Evolutionary conservation across 2,797 vertebrate species (phyloP).

Genomic region (Falco rusticolus): DNA sequence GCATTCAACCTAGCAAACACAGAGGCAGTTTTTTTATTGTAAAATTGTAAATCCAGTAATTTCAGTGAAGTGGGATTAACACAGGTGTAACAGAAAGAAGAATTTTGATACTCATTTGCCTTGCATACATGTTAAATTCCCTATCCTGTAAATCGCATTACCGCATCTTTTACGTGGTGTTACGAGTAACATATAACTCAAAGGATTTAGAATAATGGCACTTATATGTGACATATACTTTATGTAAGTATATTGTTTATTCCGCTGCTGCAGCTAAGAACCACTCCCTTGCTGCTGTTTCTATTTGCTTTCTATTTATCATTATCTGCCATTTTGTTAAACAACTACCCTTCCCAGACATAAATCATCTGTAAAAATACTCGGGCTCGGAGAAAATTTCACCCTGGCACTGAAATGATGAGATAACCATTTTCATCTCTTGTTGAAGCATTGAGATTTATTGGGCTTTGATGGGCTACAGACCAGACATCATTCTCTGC

Average conservation of each 20-base stretch:
- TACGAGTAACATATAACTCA: slow-evolving; percentile 52
- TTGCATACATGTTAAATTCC: slow-evolving; percentile 44
- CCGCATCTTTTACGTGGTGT: slow-evolving; percentile 45
- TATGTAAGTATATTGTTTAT: slow-evolving; percentile 75
- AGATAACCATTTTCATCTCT: slow-evolving; percentile 93
- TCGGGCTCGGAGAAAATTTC: slow-evolving; percentile 82
- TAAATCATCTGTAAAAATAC: slow-evolving; percentile 90
- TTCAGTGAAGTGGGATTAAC: slow-evolving; percentile 34
- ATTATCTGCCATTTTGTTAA: slow-evolving; percentile 88
- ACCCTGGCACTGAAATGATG: slow-evolving; percentile 86
- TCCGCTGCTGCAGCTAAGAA: slow-evolving; percentile 45
- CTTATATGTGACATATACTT: slow-evolving; percentile 74
- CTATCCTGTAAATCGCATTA: slow-evolving; percentile 61
- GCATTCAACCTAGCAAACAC: background rate
- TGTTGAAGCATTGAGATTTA: slow-evolving; percentile 94
- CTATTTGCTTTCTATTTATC: slow-evolving; percentile 90
- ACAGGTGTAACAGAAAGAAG: slow-evolving; percentile 14
- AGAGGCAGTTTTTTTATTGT: background rate
- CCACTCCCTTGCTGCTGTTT: slow-evolving; percentile 86
- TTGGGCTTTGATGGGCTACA: slow-evolving; percentile 91
- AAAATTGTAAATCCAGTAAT: background rate
- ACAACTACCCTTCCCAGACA: slow-evolving; percentile 81
- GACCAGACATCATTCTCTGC: slow-evolving; percentile 90
- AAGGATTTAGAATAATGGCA: slow-evolving; percentile 68
- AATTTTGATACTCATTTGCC: slow-evolving; percentile 52